Base-by-base conservation (phyloP, 2,113 vertebrate genomes). In the Meleagris gallopavo region DNA sequence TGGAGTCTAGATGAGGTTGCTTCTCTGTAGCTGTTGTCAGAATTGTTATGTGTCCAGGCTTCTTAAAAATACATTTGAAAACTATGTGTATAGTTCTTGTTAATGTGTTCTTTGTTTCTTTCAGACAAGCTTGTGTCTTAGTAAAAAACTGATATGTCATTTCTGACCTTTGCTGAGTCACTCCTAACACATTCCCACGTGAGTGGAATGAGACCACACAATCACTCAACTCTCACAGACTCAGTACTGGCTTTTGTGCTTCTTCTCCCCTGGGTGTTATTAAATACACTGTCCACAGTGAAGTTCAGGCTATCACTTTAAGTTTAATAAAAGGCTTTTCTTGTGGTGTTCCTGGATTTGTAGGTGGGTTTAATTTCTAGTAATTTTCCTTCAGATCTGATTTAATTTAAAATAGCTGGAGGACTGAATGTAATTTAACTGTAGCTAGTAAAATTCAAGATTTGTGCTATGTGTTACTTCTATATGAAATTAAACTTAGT, bases 371-470 rank as follows among this genome's bases (percentile, higher is more conserved):
- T 80, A 65, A 93, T 88, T 93, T 95, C 29, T 52, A 43, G 20
- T 67, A 74, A 46, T 81, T 91, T 16, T 85, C 18, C 22, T 88
- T 88, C 24, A 29, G 61, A 89, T 89, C n/a, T 61, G 5, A 54
- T 78, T 72, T 75, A 70, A 52, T 92, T 94, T 76, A 46, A 91
- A 86, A 90, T 43, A 81, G 40, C 73, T 86, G 67, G 80, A 88
- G 34, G 36, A 71, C 54, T 5, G 11, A 87, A 71, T 57, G 58
- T 13, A 40, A 24, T 79, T 77, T 86, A 22, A 76, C 10, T 67
- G 45, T 18, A 78, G 25, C 38, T 88, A 60, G 61, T 13, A 58
- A 93, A 77, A 81, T 40, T 83, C 25, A 78, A 65, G 73, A 54
- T 45, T 65, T 40, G 7, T 70, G 38, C 34, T 54, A 12, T 29